Evolutionary conservation across 2,888 invertebrate genomes (phyloP), one percentile per base, ranked within the genome.

Genomic region (Caenorhabditis parvicauda): DNA sequence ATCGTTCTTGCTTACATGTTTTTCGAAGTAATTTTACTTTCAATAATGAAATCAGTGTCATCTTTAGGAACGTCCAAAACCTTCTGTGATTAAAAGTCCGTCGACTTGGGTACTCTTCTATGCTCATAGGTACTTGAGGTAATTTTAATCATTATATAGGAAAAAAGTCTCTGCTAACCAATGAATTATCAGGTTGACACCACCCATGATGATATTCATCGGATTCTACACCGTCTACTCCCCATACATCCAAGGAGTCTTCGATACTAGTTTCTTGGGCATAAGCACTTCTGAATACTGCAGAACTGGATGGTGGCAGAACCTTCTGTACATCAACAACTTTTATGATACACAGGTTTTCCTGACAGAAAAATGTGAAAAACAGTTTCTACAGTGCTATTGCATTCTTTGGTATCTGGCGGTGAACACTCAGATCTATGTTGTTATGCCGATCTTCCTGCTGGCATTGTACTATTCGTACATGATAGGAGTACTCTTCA

Each of bases 301-400:
- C 39, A 39, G 42, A 19, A 44, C 55, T 6, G 49, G 39, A 21
- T 71, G 63, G 57, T 69, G 71, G 72, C 37, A 56, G 4, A 72
- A 74, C 46, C 44, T 74, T 17, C 49, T 74, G 12, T 74, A 74
- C 54, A 45, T 72, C 43, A 74, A 70, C 47, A 74, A 74, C 43
- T 61, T 70, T 17, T n/a, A n/a, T n/a, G n/a, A n/a, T n/a, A n/a
- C n/a, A n/a, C n/a, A n/a, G n/a, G n/a, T n/a, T n/a, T n/a, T n/a
- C n/a, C n/a, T n/a, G n/a, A n/a, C n/a, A n/a, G n/a, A n/a, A n/a
- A n/a, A n/a, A n/a, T n/a, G n/a, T n/a, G n/a, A n/a, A n/a, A n/a
- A n/a, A n/a, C n/a, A n/a, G n/a, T 22, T 5, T 43, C 9, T 50
- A 32, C 45, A 63, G 59, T 65, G 64, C 38, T 65, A 61, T 35